Conservation (phyloP, 2,888 invertebrate species). For the Drosophila mayaguana region DNA sequence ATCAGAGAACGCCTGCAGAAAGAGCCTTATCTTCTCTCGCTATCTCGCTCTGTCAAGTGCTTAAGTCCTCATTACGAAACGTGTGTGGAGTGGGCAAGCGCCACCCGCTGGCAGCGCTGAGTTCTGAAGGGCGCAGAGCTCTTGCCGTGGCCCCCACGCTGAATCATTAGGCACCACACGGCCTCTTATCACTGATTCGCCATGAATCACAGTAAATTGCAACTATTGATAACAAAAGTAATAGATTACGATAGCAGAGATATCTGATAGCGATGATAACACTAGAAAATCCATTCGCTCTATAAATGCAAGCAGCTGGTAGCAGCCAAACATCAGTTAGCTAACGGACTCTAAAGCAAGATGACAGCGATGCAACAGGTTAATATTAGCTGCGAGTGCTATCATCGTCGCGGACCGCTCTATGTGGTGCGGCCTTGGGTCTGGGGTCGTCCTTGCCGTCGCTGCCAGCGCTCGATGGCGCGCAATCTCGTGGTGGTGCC, state of each 20-base stretch:
- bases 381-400: constrained; percentile 64
- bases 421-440: constrained; percentile 51
- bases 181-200: neutral
- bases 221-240: neutral
- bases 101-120: neutral
- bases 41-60: neutral
- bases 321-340: neutral
- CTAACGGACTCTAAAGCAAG: neutral
- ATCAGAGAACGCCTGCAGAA: neutral
- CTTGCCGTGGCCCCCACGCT: constrained; percentile 1
- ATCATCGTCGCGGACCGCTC: constrained; percentile 60
- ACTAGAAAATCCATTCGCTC: neutral
- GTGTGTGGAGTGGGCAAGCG: neutral
- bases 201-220: constrained; percentile 5
- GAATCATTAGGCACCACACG: constrained; percentile 7
- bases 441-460: constrained; percentile 68
- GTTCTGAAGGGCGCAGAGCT: neutral
- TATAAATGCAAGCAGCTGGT: constrained; percentile 10
- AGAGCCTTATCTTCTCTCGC: neutral
- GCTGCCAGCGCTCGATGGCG: constrained; percentile 66
- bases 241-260: neutral
- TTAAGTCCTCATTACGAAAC: constrained; percentile 4
- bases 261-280: neutral
- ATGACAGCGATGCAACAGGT: constrained; percentile 61
- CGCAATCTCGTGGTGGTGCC: constrained; percentile 58